A percentile compares a stretch with the other conserved stretches of the same genome.
Evolutionary conservation across 2,113 vertebrate genomes (phyloP).

Genomic region (Rhinolophus sinicus): DNA sequence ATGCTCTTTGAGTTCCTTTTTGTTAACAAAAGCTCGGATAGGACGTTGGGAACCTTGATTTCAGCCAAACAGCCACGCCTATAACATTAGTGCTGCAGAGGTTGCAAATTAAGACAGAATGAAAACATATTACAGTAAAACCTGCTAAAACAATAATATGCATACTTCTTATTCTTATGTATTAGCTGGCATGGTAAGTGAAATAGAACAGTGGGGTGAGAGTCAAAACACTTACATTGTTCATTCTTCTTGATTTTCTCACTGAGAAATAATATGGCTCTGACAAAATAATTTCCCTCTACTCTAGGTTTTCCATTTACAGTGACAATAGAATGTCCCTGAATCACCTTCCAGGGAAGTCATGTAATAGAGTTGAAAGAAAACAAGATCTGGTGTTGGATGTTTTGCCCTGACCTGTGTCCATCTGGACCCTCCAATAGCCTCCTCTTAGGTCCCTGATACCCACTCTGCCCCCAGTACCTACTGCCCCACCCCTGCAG

Average conservation of each 20-base stretch:
- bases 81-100: constrained; percentile 72
- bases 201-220: neutral
- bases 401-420: neutral
- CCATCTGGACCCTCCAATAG: neutral
- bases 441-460: neutral
- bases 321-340: neutral
- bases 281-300: neutral
- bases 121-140: neutral
- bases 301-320: neutral
- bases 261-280: neutral
- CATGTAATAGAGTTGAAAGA: neutral
- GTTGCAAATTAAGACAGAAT: neutral
- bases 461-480: neutral
- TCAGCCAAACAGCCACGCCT: constrained; percentile 85
- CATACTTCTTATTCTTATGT: neutral
- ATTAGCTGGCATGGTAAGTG: neutral
- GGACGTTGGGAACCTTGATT: constrained; percentile 87
- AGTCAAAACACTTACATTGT: neutral
- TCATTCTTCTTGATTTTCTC: neutral
- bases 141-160: neutral
- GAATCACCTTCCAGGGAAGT: neutral
- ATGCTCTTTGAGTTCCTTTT: constrained; percentile 92
- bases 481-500: neutral
- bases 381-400: neutral
- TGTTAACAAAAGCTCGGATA: constrained; percentile 91